Evolutionary conservation across 1,140 invertebrate genomes (phyloP), one percentile per base, ranked within the genome.

Genomic region (Onthophagus taurus): DNA sequence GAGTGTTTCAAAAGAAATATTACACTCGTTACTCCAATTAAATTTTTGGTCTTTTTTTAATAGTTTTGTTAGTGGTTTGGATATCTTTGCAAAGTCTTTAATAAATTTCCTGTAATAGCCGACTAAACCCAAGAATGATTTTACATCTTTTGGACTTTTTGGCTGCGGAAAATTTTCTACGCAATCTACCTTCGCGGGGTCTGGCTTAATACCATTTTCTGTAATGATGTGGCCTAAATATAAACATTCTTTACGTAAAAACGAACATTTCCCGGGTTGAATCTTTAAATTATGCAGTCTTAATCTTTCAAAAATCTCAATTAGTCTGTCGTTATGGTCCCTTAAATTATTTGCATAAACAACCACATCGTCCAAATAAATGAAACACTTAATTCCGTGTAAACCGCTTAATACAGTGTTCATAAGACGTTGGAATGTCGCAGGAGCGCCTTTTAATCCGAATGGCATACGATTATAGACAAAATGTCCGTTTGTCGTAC

Each of bases 51-150:
- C 52, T 48, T 65, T 59, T 52, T 60, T 63, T 20, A 67, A 36
- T 44, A 66, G 45, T 24, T 52, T 30, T 34, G 43, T 59, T 26
- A 69, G 44, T 9, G 65, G 63, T 53, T 57, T 50, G 4, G 66
- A 53, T 23, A 60, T 53, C n/a, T 53, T 38, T 2, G 55, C 31
- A 47, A 62, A 69, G 18, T 58, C 37, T 12, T 31, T 11, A 12
- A 71, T 64, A 48, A 68, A 70, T 48, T 54, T 51, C 17, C 65
- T 19, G 39, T 70, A 71, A 49, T 68, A 70, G 4, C 60, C 56
- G 5, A 45, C 42, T 16, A 69, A 48, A 19, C 69, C 69, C 23
- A 71, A 30, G 50, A 70, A 71, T 21, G 44, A 39, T 53, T 49
- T 51, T 9, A 65, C 59, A 6, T 61, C 38, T 54, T 48, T 54